Evolutionary conservation across 2,113 vertebrate genomes (phyloP), one percentile per base, ranked within the genome.

Genomic region (Pseudopipra pipra): DNA sequence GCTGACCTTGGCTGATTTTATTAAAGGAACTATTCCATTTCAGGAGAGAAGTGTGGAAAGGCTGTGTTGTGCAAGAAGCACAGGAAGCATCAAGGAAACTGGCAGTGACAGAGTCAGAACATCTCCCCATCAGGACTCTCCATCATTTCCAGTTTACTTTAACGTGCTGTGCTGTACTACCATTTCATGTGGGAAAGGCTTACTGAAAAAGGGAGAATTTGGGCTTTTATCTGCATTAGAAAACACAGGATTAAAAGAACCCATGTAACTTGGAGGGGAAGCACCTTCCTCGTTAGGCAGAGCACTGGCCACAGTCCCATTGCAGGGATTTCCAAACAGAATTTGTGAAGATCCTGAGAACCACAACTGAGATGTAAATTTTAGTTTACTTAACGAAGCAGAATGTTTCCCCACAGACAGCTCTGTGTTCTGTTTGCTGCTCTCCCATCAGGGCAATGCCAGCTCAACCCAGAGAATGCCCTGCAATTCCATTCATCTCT

Each of bases 1-100:
- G 33, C 39, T 87, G 75, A 91, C 82, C 84, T 51, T 12, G 79
- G 85, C 59, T 87, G 79, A 87, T 94, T 70, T 90, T 47, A 66
- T 93, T 88, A 85, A 49, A 68, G 65, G 76, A 89, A 52, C 15
- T 12, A 68, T 61, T 76, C 54, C 5, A 70, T 62, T 79, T 70
- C 63, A 39, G 46, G 14, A 55, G 54, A 87, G 59, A 70, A 70
- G 74, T 8, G 43, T 35, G 44, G 51, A 55, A 76, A 87, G 43
- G 41, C 49, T 76, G 44, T 61, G 46, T 22, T 70, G 75, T 83
- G 62, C 71, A 85, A 78, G 43, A 68, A 68, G n/a, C 65, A 47
- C 3, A 58, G 37, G 41, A 79, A 30, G 28, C 2, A 9, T 43
- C 31, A 47, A 0, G 12, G 61, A 39, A 89, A 90, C 37, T 24